Evolutionary conservation across 2,113 vertebrate genomes (phyloP).

Genomic region (Ranitomeya imitator): DNA sequence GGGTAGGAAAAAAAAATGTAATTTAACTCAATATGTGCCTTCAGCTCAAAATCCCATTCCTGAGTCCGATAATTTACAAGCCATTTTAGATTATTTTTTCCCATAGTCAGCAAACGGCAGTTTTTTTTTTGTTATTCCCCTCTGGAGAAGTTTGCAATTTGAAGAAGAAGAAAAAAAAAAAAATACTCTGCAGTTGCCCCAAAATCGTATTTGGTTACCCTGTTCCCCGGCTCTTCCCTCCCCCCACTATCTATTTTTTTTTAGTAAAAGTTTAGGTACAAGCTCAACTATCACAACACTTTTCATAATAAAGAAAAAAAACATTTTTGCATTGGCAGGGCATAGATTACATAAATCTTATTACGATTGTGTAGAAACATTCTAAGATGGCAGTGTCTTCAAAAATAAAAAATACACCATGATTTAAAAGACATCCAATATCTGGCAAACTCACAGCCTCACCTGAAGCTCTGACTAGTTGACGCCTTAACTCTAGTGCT

Average conservation of each 20-base stretch:
- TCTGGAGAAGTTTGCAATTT: not conserved
- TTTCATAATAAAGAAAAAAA: constrained; percentile 85
- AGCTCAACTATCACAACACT: constrained; percentile 88
- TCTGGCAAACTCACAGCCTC: constrained; percentile 81
- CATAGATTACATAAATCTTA: constrained; percentile 95
- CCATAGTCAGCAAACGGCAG: constrained; percentile 13
- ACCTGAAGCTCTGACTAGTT: constrained; percentile 99
- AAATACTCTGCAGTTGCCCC: constrained; percentile 18
- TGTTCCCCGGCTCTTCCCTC: constrained; percentile 65
- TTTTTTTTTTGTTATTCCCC: not conserved
- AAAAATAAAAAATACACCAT: constrained; percentile 85
- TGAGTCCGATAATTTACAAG: constrained; percentile 46
- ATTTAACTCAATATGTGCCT: constrained; percentile 21
- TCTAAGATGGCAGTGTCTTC: constrained; percentile 96
- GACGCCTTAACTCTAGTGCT: constrained; percentile 98
- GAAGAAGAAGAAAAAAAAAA: not conserved
- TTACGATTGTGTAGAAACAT: constrained; percentile 94
- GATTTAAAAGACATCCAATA: constrained; percentile 70
- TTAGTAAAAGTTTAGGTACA: constrained; percentile 90
- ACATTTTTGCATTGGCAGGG: constrained; percentile 97
- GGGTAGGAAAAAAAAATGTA: not conserved
- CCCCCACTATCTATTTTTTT: constrained; percentile 76
- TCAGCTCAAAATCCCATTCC: constrained; percentile 29
- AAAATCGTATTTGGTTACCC: constrained; percentile 45
- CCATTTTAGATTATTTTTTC: not conserved